Conservation (phyloP, 2,888 invertebrate species). For the Pachydiplax longipennis region DNA sequence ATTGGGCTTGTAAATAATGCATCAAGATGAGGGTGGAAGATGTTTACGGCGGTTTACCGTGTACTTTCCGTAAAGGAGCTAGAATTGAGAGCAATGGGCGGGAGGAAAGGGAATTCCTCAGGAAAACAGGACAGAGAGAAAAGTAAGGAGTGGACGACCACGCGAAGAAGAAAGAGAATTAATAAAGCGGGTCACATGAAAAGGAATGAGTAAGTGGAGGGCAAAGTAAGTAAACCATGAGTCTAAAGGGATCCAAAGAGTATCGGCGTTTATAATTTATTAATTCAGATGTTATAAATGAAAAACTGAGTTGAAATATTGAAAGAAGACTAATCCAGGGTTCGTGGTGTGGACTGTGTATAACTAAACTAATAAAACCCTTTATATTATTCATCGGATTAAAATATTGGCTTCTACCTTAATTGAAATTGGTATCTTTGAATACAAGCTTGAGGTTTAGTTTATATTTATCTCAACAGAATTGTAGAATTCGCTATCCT, state of each 20-base stretch:
- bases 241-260: neutral
- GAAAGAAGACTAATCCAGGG: too few relatives aligned
- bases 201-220: neutral
- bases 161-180: neutral
- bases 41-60: conserved; percentile 6
- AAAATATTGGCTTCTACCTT: too few relatives aligned
- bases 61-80: neutral
- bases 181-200: neutral
- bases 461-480: too few relatives aligned
- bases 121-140: neutral
- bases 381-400: too few relatives aligned
- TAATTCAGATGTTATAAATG: too few relatives aligned
- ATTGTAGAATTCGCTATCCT: too few relatives aligned
- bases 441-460: too few relatives aligned
- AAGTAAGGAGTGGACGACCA: neutral
- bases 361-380: too few relatives aligned
- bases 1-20: neutral
- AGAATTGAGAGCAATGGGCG: neutral
- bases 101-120: neutral
- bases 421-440: too few relatives aligned
- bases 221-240: neutral
- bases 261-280: too few relatives aligned
- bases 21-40: neutral
- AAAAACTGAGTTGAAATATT: too few relatives aligned
- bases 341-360: too few relatives aligned